These are phyloP conservation scores for Tor tambroides DNA, from an alignment of 2,113 vertebrate genomes.

Conservation along the genomic window DNA sequence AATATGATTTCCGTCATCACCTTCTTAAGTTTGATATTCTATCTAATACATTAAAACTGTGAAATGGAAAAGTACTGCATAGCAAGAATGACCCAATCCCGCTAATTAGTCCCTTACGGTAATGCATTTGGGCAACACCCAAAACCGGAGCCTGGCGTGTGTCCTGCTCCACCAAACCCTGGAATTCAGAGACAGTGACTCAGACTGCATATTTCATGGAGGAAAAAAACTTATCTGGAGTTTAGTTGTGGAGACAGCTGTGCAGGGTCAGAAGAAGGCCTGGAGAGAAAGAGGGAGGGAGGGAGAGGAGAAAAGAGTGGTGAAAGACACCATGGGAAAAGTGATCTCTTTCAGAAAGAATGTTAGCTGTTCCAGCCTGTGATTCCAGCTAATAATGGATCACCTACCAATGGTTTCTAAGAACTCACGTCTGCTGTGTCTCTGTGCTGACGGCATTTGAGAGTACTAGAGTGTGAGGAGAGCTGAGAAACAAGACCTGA, in stretches of 20 bases:
- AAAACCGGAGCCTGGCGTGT: neutral
- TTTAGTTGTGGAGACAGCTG: slow-evolving; percentile 40
- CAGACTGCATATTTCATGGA: slow-evolving; percentile 34
- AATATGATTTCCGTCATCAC: neutral
- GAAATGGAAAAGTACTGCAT: neutral
- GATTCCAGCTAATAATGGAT: slow-evolving; percentile 41
- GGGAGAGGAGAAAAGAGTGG: neutral
- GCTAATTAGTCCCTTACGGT: neutral
- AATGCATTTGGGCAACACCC: slow-evolving; percentile 5
- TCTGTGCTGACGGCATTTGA: neutral
- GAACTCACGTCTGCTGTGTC: slow-evolving; percentile 9
- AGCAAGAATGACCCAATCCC: neutral
- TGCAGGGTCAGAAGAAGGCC: slow-evolving; percentile 19
- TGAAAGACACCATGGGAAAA: slow-evolving; percentile 41
- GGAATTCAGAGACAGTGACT: slow-evolving; percentile 41
- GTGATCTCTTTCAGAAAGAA: slow-evolving; percentile 52
- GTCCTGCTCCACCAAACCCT: slow-evolving; percentile 32
- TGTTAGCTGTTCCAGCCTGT: slow-evolving; percentile 19
- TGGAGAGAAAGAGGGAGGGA: neutral
- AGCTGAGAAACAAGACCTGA: neutral
- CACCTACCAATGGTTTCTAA: slow-evolving; percentile 29
- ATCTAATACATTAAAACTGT: neutral
- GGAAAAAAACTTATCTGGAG: slow-evolving; percentile 2
- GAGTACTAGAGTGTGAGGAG: neutral
- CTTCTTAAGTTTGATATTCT: neutral